Conservation (phyloP, 2,888 invertebrate genomes). For the Pterostichus niger region DNA sequence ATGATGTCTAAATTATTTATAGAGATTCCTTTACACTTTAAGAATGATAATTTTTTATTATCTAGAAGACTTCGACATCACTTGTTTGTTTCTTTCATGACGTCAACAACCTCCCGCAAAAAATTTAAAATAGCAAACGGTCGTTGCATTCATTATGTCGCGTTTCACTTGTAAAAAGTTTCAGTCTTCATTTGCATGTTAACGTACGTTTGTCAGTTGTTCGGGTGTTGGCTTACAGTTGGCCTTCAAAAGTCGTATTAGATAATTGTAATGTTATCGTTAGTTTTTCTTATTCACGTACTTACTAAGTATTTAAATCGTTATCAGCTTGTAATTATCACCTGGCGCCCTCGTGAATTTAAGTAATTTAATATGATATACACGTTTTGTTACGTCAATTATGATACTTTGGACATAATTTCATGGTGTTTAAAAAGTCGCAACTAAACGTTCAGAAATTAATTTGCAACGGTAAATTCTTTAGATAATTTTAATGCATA, state of each 20-base stretch:
- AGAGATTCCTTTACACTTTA: slow-evolving; percentile 27
- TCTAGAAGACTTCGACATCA: slow-evolving; percentile 20
- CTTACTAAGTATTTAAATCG: background rate
- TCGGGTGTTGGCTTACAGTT: slow-evolving; percentile 18
- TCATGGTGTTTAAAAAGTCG: background rate
- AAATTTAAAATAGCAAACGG: slow-evolving; percentile 32
- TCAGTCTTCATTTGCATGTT: slow-evolving; percentile 24
- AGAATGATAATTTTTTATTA: slow-evolving; percentile 37
- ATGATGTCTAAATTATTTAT: slow-evolving; percentile 42
- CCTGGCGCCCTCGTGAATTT: slow-evolving; percentile 7
- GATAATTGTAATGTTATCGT: slow-evolving; percentile 6
- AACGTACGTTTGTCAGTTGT: slow-evolving; percentile 17
- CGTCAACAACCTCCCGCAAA: slow-evolving; percentile 33
- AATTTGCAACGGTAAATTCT: no score
- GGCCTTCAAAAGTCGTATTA: slow-evolving; percentile 3
- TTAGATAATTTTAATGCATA: no score
- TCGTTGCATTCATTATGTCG: background rate
- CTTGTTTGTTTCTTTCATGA: slow-evolving; percentile 21
- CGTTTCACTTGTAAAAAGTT: background rate
- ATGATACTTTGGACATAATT: slow-evolving; percentile 14
- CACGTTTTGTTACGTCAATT: slow-evolving; percentile 13
- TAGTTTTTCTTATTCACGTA: slow-evolving; percentile 19
- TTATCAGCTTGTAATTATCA: slow-evolving; percentile 13
- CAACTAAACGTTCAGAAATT: no score
- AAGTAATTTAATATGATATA: slow-evolving; percentile 1